Percentiles rank a stretch among this genome's conserved stretches.
Evolutionary conservation across 2,888 invertebrate genomes (phyloP).

Genomic region (Napeogenes inachia): DNA sequence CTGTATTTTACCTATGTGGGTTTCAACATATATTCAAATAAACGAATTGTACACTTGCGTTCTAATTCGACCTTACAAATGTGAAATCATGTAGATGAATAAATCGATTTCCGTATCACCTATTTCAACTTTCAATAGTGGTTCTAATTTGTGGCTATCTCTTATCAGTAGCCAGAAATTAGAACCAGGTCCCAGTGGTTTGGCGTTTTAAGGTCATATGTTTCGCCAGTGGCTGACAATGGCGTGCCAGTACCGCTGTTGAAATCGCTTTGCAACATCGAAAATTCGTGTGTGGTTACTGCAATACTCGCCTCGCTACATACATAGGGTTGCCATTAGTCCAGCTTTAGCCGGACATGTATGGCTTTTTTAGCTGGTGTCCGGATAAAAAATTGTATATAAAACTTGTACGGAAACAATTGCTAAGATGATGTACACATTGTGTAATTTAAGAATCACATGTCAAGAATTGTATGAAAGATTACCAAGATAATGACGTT

Average conservation of each 20-base stretch:
- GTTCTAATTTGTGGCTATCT: not conserved
- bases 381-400: too few relatives aligned
- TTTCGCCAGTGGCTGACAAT: conserved; percentile 64
- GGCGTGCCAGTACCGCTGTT: conserved; percentile 60
- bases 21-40: conserved; percentile 24
- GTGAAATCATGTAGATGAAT: too few relatives aligned
- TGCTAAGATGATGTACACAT: too few relatives aligned
- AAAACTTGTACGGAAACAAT: too few relatives aligned
- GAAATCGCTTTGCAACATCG: conserved; percentile 70
- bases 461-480: too few relatives aligned
- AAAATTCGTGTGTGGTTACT: conserved; percentile 73
- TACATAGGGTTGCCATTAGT: not conserved
- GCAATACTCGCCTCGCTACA: conserved; percentile 51
- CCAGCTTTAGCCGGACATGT: too few relatives aligned
- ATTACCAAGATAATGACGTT: too few relatives aligned
- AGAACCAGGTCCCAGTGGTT: conserved; percentile 66
- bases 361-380: too few relatives aligned
- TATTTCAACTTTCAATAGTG: conserved; percentile 3
- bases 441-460: too few relatives aligned
- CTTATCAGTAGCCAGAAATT: conserved; percentile 49
- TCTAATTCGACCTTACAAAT: too few relatives aligned
- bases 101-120: conserved; percentile 14
- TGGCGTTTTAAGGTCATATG: conserved; percentile 38
- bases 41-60: conserved; percentile 2
- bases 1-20: conserved; percentile 24